Conservation (phyloP, 2,797 vertebrate genomes). For the Erpetoichthys calabaricus region DNA sequence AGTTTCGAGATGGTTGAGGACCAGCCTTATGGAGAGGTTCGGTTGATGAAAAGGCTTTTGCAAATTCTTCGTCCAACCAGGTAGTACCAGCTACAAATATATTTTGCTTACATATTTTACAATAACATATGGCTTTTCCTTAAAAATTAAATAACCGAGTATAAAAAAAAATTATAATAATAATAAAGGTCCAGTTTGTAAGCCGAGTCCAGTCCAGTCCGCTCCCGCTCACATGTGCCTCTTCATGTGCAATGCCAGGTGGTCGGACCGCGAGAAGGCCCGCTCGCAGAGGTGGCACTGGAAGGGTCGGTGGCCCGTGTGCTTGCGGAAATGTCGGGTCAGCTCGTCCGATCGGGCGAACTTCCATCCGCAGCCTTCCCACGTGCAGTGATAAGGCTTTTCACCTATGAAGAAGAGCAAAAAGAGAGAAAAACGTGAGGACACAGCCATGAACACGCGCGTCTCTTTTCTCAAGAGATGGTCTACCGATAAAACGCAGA, state of each 20-base stretch:
- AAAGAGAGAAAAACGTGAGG: background rate
- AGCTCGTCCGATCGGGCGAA: conserved; percentile 87
- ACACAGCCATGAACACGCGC: conserved; percentile 9
- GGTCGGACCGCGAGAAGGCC: conserved; percentile 86
- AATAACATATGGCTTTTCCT: no score
- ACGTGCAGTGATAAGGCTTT: conserved; percentile 90
- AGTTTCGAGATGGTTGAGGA: conserved; percentile 41
- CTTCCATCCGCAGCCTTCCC: conserved; percentile 93
- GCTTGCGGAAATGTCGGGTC: conserved; percentile 88
- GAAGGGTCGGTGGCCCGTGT: conserved; percentile 86
- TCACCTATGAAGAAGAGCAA: conserved; percentile 55
- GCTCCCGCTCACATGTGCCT: conserved; percentile 66
- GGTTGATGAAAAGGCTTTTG: conserved; percentile 37
- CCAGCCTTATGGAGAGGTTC: conserved; percentile 49
- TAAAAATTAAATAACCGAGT: background rate
- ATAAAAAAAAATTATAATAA: conserved; percentile 8
- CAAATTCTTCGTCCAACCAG: conserved; percentile 32
- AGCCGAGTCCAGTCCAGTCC: conserved; percentile 13
- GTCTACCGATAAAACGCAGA: background rate
- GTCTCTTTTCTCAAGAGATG: background rate
- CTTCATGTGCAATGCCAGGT: conserved; percentile 92
- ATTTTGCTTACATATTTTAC: no score
- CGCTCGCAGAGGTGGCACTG: conserved; percentile 90
- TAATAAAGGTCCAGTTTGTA: conserved; percentile 18
- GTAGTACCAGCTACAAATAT: conserved; percentile 54